A percentile compares a stretch with the other conserved stretches of the same genome.
phyloP scores from a whole-genome alignment of 1,140 invertebrate genomes.

The Nomia melanderi region DNA sequence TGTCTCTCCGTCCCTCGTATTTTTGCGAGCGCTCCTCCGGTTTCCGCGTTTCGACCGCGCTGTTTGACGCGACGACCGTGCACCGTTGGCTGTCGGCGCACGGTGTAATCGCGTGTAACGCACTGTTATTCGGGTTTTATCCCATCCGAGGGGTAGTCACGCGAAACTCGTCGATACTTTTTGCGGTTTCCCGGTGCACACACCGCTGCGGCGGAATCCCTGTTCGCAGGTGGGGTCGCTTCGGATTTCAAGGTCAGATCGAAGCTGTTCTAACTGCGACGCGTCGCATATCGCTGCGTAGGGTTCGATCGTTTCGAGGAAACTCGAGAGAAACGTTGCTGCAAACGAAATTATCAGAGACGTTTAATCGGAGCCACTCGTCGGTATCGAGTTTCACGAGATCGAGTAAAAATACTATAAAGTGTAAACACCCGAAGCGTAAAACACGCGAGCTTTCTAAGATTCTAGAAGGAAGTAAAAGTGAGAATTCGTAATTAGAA shows the following conservation, averaged over 20 bases:
- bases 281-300: too few relatives aligned
- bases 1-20: neutral
- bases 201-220: neutral
- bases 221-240: neutral
- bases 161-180: neutral
- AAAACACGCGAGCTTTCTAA: neutral
- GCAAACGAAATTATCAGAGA: too few relatives aligned
- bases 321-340: too few relatives aligned
- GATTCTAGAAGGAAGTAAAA: neutral
- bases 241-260: neutral
- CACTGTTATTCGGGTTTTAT: neutral
- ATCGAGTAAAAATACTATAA: too few relatives aligned
- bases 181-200: neutral
- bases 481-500: too few relatives aligned
- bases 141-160: neutral
- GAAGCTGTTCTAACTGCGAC: too few relatives aligned
- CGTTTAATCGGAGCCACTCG: too few relatives aligned
- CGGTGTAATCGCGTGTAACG: neutral
- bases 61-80: neutral
- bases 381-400: too few relatives aligned
- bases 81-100: neutral
- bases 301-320: too few relatives aligned
- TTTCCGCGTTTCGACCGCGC: too few relatives aligned
- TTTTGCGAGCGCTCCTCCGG: neutral
- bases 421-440: too few relatives aligned